phyloP scores from a whole-genome alignment of 30 jellyfish, hydroid and myxozoan species.

The Hydra vulgaris region DNA sequence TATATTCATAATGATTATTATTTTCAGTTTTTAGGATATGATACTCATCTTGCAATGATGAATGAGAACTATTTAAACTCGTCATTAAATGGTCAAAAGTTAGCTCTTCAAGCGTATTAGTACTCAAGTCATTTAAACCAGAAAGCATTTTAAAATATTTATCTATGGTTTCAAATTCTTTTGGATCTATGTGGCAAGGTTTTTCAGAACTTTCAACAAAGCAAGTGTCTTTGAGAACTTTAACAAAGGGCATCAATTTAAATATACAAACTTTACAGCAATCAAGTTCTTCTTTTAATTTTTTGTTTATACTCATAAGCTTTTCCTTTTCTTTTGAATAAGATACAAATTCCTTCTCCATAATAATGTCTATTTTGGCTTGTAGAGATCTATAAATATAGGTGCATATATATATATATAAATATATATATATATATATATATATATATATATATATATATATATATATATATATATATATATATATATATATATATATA shows the following conservation, averaged over 20 bases:
- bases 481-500: no score
- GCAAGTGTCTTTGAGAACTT: not conserved
- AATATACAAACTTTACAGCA: not conserved
- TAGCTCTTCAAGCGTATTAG: no score
- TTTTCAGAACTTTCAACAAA: not conserved
- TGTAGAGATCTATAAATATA: not conserved
- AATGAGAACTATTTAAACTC: no score
- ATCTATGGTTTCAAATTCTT: not conserved
- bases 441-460: no score
- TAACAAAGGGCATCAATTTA: not conserved
- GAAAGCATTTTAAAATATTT: not conserved
- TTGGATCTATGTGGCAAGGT: not conserved
- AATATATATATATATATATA: no score
- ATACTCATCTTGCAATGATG: no score
- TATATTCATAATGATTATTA: no score
- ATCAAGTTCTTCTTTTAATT: not conserved
- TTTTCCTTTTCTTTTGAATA: not conserved
- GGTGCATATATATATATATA: no score
- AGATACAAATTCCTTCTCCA: not conserved
- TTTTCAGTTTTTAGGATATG: no score
- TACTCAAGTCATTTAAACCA: not conserved
- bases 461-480: no score
- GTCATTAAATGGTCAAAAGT: no score
- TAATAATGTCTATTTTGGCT: not conserved
- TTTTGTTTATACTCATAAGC: not conserved